Evolutionary conservation across 2,888 invertebrate genomes (phyloP), one percentile per base, ranked within the genome.

Genomic region (Cerceris ruficornis): DNA sequence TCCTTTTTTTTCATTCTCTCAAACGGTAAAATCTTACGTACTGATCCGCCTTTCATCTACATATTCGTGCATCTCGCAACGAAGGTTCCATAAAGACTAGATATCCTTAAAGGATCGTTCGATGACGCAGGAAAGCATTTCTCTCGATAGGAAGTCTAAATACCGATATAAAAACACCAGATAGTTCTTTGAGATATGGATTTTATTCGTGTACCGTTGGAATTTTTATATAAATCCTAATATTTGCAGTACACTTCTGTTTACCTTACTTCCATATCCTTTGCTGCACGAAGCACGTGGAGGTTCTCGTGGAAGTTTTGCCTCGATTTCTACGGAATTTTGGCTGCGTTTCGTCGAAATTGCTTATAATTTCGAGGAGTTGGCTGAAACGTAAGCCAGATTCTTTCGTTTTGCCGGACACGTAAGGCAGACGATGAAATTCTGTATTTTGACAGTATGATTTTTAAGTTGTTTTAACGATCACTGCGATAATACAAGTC

Each of bases 11-110:
- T 43, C 43, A 55, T 69, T 69, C 67, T 77, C 50, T 59, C 14
- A 55, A 80, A 61, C 54, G 17, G 73, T 46, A 43, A 69, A 80
- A 80, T 67, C 80, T 83, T 54, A 39, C 39, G 43, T n/a, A 64
- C 15, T 52, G 15, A 55, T 55, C 68, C 42, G 7, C 14, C 69
- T 14, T 15, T 14, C 17, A 17, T n/a, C 49, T n/a, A 42, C 14
- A 70, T 58, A 61, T 50, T 43, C 58, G 54, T 46, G 42, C 66
- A 72, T 54, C 39, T 50, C 57, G 58, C n/a, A 28, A 42, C 17
- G 54, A 58, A 66, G 61, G 60, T 55, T 61, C 43, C 54, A 43
- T 50, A 14, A 41, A 61, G 41, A 68, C 46, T 46, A 43, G 17
- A 66, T 50, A 59, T 42, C n/a, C 42, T 50, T n/a, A 7, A 69